phyloP scores from a whole-genome alignment of 2,797 vertebrate genomes.

The Sebastes minor region DNA sequence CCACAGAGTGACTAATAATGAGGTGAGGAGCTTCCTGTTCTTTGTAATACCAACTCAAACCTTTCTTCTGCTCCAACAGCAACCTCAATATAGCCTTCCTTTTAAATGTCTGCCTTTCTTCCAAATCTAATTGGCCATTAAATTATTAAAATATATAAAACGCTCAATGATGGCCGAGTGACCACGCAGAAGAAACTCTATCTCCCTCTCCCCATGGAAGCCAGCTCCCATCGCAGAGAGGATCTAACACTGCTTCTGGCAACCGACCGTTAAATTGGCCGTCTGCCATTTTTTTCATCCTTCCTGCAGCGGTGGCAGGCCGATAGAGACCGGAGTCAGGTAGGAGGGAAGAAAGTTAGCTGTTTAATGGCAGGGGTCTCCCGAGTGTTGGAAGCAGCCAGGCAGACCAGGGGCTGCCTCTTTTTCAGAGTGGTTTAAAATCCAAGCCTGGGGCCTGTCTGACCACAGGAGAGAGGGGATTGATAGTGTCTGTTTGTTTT shows the following conservation, averaged over 20 bases:
- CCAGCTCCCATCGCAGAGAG: constrained; percentile 33
- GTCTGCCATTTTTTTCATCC: constrained; percentile 53
- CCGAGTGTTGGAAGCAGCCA: constrained; percentile 21
- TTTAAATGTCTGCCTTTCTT: constrained; percentile 32
- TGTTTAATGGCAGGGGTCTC: constrained; percentile 46
- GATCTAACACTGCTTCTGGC: constrained; percentile 59
- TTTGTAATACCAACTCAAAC: neutral
- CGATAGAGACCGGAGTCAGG: constrained; percentile 30
- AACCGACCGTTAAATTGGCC: constrained; percentile 69
- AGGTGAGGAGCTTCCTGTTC: constrained; percentile 3
- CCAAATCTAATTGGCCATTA: constrained; percentile 60
- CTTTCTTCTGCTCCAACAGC: constrained; percentile 1
- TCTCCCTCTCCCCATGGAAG: constrained; percentile 14
- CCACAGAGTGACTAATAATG: neutral
- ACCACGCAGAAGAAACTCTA: constrained; percentile 30
- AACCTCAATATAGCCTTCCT: constrained; percentile 1
- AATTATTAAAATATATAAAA: constrained; percentile 62
- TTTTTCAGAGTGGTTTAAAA: constrained; percentile 39
- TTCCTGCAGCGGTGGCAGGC: constrained; percentile 21
- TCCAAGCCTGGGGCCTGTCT: constrained; percentile 31
- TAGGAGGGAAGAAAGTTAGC: constrained; percentile 27
- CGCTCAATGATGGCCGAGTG: constrained; percentile 39
- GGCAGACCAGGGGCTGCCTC: neutral
- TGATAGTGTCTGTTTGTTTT: constrained; percentile 60
- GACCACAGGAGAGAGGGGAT: constrained; percentile 40